Percentiles rank a stretch among this genome's conserved stretches.
Conservation (phyloP, 2,797 vertebrate genomes). For the Eupleurogrammus muticus region DNA sequence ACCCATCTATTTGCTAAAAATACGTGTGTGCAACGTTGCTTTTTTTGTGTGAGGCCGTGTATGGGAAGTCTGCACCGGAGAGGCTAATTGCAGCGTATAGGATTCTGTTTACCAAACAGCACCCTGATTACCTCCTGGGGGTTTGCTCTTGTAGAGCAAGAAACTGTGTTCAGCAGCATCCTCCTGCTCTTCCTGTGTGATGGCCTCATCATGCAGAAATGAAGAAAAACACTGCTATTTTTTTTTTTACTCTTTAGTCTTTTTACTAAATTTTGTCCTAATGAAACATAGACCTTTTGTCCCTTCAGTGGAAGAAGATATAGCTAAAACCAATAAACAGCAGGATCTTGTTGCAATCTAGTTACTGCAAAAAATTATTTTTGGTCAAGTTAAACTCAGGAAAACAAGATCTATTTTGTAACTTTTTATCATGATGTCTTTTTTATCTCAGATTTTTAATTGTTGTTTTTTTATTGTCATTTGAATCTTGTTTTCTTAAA, state of each 20-base stretch:
- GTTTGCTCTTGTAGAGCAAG: conserved; percentile 63
- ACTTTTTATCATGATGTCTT: no score
- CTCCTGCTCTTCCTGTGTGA: conserved; percentile 64
- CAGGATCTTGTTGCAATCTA: no score
- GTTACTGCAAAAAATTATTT: no score
- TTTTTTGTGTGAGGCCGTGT: not conserved
- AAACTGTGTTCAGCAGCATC: conserved; percentile 69
- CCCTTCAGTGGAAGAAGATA: conserved; percentile 7
- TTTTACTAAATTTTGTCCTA: not conserved
- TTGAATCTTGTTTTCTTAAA: no score
- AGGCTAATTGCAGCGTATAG: conserved; percentile 62
- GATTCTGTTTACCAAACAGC: conserved; percentile 73
- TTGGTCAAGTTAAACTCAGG: no score
- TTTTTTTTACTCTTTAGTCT: no score
- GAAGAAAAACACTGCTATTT: no score
- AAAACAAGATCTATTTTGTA: no score
- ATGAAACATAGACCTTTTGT: conserved; percentile 9
- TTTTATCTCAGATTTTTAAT: no score
- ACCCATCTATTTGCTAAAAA: conserved; percentile 1
- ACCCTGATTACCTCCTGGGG: conserved; percentile 75
- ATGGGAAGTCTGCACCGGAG: conserved; percentile 23
- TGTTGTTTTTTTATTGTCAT: no score
- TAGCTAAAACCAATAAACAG: no score
- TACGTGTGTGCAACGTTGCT: not conserved
- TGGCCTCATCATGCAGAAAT: conserved; percentile 70